phyloP scores from a whole-genome alignment of 2,888 invertebrate genomes.

The Graphium colonna region DNA sequence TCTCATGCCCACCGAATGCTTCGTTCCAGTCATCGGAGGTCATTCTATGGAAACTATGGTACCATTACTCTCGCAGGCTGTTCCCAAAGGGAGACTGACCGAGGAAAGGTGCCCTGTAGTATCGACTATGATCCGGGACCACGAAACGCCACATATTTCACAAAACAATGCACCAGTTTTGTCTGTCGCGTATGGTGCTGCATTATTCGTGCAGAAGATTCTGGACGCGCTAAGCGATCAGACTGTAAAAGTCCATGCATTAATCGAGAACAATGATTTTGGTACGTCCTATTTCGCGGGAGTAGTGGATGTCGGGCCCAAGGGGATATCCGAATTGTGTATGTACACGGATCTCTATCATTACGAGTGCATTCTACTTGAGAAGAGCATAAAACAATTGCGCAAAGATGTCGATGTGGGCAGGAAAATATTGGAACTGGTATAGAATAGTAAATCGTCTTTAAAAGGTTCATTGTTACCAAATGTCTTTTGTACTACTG shows the following conservation, averaged over 20 bases:
- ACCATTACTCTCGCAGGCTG: conserved; percentile 87
- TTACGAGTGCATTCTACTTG: conserved; percentile 52
- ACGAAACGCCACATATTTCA: conserved; percentile 48
- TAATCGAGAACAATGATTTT: conserved; percentile 60
- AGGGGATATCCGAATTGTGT: conserved; percentile 52
- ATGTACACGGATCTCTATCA: conserved; percentile 43
- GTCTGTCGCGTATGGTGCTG: conserved; percentile 83
- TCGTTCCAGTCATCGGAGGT: conserved; percentile 89
- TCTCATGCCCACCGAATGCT: conserved; percentile 82
- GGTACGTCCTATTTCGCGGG: conserved; percentile 60
- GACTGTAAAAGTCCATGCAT: conserved; percentile 44
- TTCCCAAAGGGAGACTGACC: conserved; percentile 71
- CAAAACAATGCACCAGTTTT: conserved; percentile 82
- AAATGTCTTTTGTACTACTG: too few species aligned
- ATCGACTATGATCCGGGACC: conserved; percentile 60
- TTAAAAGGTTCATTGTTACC: too few species aligned
- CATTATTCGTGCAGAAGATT: conserved; percentile 78
- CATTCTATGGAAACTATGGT: conserved; percentile 86
- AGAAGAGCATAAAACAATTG: conserved; percentile 46
- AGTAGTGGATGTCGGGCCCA: conserved; percentile 41
- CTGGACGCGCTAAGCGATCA: conserved; percentile 67
- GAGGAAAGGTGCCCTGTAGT: conserved; percentile 61
- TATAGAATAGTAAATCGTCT: too few species aligned
- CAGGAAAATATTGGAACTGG: conserved; percentile 50
- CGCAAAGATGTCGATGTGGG: conserved; percentile 51